Conservation (phyloP, 2,888 invertebrate genomes). For the Synanthedon andrenaeformis region DNA sequence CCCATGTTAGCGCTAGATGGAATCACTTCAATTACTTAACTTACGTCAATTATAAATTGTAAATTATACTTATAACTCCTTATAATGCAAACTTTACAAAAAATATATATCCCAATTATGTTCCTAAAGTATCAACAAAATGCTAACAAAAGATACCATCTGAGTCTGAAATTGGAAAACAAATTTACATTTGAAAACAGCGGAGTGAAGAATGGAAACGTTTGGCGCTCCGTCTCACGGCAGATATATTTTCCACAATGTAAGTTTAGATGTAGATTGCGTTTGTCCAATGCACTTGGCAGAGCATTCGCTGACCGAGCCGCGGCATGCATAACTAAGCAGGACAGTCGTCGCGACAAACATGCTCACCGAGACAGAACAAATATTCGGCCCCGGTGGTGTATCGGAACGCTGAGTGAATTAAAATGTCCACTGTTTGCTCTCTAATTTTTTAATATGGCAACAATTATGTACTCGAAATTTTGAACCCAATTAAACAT, state of each 20-base stretch:
- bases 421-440: conserved; percentile 2
- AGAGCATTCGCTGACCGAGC: conserved; percentile 36
- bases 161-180: background rate
- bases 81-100: too few species aligned
- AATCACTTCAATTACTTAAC: too few species aligned
- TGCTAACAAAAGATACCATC: background rate
- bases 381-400: background rate
- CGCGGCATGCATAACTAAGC: conserved; percentile 43
- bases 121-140: background rate
- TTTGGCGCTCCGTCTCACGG: background rate
- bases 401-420: background rate
- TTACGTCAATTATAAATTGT: too few species aligned
- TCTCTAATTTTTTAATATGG: conserved; percentile 9
- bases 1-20: too few species aligned
- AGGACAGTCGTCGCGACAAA: conserved; percentile 8
- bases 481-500: too few species aligned
- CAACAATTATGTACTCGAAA: conserved; percentile 13
- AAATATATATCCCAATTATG: background rate
- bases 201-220: background rate
- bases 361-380: conserved; percentile 3
- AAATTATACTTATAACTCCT: too few species aligned
- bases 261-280: conserved; percentile 32
- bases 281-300: conserved; percentile 39
- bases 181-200: background rate
- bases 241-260: conserved; percentile 15